These are phyloP conservation scores for Theristicus caerulescens DNA, from an alignment of 2,113 vertebrate species.

Conservation along the genomic window DNA sequence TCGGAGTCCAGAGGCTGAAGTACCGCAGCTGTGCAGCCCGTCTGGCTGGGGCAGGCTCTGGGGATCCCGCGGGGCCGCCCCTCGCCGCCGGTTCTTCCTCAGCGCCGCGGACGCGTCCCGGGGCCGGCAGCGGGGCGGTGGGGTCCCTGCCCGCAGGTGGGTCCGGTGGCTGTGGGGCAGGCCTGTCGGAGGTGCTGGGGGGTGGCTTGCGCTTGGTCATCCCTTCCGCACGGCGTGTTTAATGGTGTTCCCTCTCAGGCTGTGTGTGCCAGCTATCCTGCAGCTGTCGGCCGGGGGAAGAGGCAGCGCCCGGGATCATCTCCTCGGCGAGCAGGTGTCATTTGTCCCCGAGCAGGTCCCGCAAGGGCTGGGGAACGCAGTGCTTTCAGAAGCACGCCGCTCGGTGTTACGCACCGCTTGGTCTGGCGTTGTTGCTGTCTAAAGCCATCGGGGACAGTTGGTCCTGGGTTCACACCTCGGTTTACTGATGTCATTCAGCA, in stretches of 20 bases:
- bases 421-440: neutral
- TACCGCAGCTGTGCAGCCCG: neutral
- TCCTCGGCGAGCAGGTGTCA: neutral
- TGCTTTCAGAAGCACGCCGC: fast-evolving
- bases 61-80: neutral
- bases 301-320: neutral
- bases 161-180: neutral
- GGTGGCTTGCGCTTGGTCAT: fast-evolving
- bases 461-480: neutral
- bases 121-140: neutral
- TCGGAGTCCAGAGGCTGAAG: neutral
- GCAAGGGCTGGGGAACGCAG: fast-evolving
- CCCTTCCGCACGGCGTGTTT: fast-evolving
- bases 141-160: neutral
- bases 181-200: neutral
- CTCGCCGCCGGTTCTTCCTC: too few species aligned
- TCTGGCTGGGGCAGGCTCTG: neutral
- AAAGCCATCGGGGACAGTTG: fast-evolving
- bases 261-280: neutral
- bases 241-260: neutral
- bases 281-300: neutral
- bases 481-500: neutral
- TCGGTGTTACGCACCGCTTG: fast-evolving
- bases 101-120: neutral
- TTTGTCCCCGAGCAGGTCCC: neutral